phyloP scores from a whole-genome alignment of 2,113 vertebrate species.

The Gasterosteus aculeatus region DNA sequence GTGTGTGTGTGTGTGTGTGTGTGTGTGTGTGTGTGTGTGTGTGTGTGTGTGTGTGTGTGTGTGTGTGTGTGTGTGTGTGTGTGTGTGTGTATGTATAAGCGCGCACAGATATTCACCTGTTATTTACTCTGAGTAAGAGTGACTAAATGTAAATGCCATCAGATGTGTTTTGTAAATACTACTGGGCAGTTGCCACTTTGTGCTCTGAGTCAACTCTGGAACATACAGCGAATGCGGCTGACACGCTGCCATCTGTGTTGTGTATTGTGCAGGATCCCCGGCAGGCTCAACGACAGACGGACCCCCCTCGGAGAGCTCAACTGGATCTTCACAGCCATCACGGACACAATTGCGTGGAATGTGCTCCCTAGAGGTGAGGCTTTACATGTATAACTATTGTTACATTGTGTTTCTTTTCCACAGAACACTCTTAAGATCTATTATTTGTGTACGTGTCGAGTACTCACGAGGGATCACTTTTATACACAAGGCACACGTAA shows the following conservation, averaged over 20 bases:
- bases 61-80: no score
- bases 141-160: slow-evolving; percentile 48
- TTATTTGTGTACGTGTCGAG: neutral
- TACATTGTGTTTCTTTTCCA: neutral
- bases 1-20: neutral
- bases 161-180: slow-evolving; percentile 33
- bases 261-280: slow-evolving; percentile 88
- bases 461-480: neutral
- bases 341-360: slow-evolving; percentile 98
- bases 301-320: slow-evolving; percentile 97
- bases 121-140: slow-evolving; percentile 33
- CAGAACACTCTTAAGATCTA: no score
- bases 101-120: slow-evolving; percentile 26
- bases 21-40: neutral
- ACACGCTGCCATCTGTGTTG: slow-evolving; percentile 62
- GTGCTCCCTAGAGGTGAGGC: slow-evolving; percentile 92
- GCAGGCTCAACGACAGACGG: slow-evolving; percentile 94
- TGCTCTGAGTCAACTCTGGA: slow-evolving; percentile 50
- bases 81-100: neutral
- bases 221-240: slow-evolving; percentile 47
- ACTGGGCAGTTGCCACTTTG: slow-evolving; percentile 42
- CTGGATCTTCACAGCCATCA: slow-evolving; percentile 99
- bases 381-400: neutral
- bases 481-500: neutral
- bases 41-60: neutral